Evolutionary conservation across 37 sponge, comb jelly and placozoan species (phyloP).

Genomic region (Theonella swinhoei): DNA sequence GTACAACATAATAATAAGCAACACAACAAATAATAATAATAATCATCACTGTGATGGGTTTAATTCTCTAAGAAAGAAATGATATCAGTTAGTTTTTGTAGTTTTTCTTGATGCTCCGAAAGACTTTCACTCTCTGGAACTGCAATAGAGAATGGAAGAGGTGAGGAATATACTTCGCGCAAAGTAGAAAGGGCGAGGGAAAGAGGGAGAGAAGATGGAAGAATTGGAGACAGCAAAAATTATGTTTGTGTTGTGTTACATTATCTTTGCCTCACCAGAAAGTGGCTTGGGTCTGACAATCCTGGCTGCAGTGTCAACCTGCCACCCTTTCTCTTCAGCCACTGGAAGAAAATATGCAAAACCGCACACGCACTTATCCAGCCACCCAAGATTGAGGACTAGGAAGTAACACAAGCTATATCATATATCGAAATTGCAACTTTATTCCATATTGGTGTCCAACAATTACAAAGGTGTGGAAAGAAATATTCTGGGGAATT

Average conservation of each 20-base stretch:
- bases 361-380: constrained; percentile 20
- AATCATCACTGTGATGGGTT: neutral
- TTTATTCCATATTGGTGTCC: no score
- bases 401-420: constrained; percentile 12
- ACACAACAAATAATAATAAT: neutral
- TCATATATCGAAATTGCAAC: no score
- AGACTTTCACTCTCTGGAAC: constrained; percentile 21
- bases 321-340: constrained; percentile 41
- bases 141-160: neutral
- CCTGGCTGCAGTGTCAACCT: constrained; percentile 24
- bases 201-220: no score
- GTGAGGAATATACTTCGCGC: no score
- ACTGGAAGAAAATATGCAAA: constrained; percentile 47
- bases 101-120: constrained; percentile 36
- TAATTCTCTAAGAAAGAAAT: constrained; percentile 70
- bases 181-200: neutral
- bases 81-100: constrained; percentile 64
- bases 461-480: no score
- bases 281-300: constrained; percentile 36
- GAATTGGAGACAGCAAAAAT: no score
- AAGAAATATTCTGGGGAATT: no score
- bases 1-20: no score
- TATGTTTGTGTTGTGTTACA: neutral
- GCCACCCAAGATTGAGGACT: constrained; percentile 24
- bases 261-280: constrained; percentile 7